These are phyloP conservation scores for Coreius guichenoti DNA, from an alignment of 2,797 vertebrate genomes.

Conservation along the genomic window DNA sequence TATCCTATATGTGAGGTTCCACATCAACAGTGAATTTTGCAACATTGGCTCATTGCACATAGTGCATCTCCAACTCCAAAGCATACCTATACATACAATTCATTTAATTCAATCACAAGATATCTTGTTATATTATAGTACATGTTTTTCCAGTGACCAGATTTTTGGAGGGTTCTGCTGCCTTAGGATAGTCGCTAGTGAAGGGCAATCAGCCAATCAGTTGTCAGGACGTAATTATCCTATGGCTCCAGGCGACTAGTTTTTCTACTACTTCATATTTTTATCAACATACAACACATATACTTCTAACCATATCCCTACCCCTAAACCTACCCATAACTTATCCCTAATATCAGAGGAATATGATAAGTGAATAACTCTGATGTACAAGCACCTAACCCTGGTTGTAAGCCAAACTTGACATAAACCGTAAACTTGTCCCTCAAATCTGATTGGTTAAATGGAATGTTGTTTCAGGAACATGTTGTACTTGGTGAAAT, in stretches of 20 bases:
- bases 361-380: neutral
- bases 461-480: neutral
- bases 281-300: neutral
- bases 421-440: neutral
- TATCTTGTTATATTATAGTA: too few relatives aligned
- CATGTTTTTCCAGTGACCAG: too few relatives aligned
- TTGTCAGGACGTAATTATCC: neutral
- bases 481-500: constrained; percentile 1
- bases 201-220: neutral
- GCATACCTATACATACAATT: neutral
- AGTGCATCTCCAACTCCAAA: neutral
- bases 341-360: neutral
- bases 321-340: neutral
- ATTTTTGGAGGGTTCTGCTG: too few relatives aligned
- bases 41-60: neutral
- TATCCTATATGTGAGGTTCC: neutral
- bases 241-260: neutral
- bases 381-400: neutral
- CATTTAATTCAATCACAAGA: too few relatives aligned
- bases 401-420: neutral
- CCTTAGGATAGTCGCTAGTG: too few relatives aligned
- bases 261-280: neutral
- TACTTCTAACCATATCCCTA: too few relatives aligned
- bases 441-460: neutral
- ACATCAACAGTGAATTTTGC: neutral